Evolutionary conservation across 2,113 vertebrate species (phyloP).

Genomic region (Zosterops hypoxanthus): DNA sequence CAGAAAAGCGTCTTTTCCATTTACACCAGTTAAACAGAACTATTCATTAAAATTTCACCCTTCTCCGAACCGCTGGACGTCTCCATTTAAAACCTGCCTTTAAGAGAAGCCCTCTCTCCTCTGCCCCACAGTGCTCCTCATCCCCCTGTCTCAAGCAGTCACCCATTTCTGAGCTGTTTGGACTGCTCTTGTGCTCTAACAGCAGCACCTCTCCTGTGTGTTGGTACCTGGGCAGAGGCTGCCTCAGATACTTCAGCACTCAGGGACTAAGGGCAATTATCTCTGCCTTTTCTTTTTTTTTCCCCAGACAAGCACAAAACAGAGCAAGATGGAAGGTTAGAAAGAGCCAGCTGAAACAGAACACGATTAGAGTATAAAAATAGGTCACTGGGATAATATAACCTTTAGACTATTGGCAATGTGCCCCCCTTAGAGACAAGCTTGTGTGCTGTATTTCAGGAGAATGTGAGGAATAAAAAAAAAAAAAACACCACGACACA

Average conservation of each 20-base stretch:
- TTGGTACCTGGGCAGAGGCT: background rate
- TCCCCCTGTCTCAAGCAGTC: background rate
- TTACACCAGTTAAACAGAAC: constrained; percentile 36
- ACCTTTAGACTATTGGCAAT: constrained; percentile 66
- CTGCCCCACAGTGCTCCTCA: background rate
- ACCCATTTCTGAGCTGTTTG: background rate
- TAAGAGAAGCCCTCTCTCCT: background rate
- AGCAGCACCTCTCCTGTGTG: background rate
- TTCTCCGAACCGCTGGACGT: background rate
- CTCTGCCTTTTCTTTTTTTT: background rate
- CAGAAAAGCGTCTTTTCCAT: constrained; percentile 63
- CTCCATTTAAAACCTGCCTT: background rate
- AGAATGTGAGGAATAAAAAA: constrained; percentile 35
- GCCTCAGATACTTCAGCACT: background rate
- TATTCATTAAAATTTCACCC: constrained; percentile 50
- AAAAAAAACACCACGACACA: background rate
- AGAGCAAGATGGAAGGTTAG: background rate
- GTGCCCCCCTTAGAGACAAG: constrained; percentile 47
- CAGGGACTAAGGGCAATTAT: background rate
- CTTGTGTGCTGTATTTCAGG: constrained; percentile 17
- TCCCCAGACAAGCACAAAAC: background rate
- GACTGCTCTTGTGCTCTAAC: background rate
- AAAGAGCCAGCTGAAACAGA: constrained; percentile 24
- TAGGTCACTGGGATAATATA: constrained; percentile 71
- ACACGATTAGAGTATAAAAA: constrained; percentile 54